Evolutionary conservation across 2,797 vertebrate species (phyloP).

Genomic region (Aphelocoma californica): DNA sequence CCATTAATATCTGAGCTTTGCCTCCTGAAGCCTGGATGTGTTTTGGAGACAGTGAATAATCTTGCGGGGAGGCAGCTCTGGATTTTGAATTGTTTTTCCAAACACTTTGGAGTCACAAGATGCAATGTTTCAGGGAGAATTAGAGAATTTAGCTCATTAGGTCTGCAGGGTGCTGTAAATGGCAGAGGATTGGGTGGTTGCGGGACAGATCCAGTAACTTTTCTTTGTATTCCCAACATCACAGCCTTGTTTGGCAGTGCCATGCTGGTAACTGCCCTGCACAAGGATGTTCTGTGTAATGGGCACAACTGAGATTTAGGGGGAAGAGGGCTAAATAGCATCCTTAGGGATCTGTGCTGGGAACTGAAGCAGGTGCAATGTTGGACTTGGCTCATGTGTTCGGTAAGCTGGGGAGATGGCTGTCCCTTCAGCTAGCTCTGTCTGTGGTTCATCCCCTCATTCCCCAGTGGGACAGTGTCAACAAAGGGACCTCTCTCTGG

Average conservation of each 20-base stretch:
- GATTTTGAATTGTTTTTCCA: neutral
- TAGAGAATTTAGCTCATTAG: neutral
- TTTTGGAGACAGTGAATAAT: neutral
- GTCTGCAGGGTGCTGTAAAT: neutral
- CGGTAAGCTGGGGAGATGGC: neutral
- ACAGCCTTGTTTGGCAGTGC: neutral
- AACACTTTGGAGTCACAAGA: neutral
- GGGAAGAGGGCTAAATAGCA: neutral
- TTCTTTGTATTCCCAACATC: neutral
- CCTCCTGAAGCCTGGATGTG: neutral
- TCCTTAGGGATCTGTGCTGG: neutral
- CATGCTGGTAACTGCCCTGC: neutral
- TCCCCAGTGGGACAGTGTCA: neutral
- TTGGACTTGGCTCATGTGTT: fast-evolving
- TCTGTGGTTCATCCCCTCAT: neutral
- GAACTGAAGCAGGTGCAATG: neutral
- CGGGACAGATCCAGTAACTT: neutral
- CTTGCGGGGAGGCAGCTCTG: neutral
- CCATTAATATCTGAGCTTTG: neutral
- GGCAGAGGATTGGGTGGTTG: neutral
- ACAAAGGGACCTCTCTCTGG: neutral
- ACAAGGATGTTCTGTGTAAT: neutral
- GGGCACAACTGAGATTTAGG: neutral
- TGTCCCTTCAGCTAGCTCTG: neutral
- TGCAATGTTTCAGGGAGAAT: neutral